Evolutionary conservation across 2,888 invertebrate species (phyloP).

Genomic region (Cotesia congregata): DNA sequence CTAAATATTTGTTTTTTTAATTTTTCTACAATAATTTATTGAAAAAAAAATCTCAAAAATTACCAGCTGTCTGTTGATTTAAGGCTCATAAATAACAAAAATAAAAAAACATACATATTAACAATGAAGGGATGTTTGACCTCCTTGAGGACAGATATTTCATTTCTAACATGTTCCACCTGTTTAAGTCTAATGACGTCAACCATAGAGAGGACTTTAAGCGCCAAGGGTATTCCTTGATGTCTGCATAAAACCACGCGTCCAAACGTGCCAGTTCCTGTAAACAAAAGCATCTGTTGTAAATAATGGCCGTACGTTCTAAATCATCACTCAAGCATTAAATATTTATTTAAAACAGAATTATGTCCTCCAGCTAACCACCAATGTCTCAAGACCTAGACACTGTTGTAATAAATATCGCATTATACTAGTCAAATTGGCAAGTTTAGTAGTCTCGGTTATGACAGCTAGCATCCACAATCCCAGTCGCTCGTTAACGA

Average conservation of each 20-base stretch:
- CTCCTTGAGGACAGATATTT: slow-evolving; percentile 92
- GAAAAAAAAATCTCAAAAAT: too few species aligned
- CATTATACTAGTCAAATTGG: background rate
- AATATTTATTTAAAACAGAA: slow-evolving; percentile 4
- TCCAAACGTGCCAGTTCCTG: slow-evolving; percentile 97
- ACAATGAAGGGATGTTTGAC: slow-evolving; percentile 97
- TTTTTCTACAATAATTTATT: too few species aligned
- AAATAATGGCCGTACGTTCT: background rate
- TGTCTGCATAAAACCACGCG: slow-evolving; percentile 92
- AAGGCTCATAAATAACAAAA: slow-evolving; percentile 56
- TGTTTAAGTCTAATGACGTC: slow-evolving; percentile 96
- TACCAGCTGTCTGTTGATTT: background rate
- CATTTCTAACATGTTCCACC: slow-evolving; percentile 97
- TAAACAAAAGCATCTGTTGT: background rate
- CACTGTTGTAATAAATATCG: slow-evolving; percentile 6
- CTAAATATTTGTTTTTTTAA: too few species aligned
- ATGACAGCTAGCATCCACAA: background rate
- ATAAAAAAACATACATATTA: slow-evolving; percentile 82
- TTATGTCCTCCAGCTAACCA: background rate
- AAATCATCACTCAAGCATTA: background rate
- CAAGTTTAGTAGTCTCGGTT: slow-evolving; percentile 2
- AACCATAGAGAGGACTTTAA: slow-evolving; percentile 94
- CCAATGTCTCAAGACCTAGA: background rate
- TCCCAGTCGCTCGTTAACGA: background rate
- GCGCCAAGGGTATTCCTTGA: slow-evolving; percentile 79